A percentile compares a stretch with the other conserved stretches of the same genome.
These are phyloP conservation scores for Mesitornis unicolor DNA, from an alignment of 2,113 vertebrate genomes.

Conservation along the genomic window DNA sequence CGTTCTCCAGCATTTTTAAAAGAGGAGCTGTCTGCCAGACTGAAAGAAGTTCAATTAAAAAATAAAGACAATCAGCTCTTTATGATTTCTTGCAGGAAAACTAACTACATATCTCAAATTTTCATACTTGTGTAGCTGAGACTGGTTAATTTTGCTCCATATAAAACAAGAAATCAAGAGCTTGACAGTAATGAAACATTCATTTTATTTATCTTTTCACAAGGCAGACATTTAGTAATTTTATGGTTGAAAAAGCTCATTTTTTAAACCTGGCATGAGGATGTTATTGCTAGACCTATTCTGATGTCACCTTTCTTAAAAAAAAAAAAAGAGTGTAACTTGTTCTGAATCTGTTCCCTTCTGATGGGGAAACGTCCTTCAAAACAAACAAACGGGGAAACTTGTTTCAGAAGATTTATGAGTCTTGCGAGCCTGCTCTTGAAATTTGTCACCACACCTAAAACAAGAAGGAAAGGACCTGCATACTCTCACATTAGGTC, in stretches of 20 bases:
- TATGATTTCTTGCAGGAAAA: slow-evolving; percentile 56
- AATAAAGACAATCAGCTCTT: slow-evolving; percentile 49
- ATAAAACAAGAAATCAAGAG: slow-evolving; percentile 71
- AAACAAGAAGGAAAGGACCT: background rate
- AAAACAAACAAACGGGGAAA: slow-evolving; percentile 6
- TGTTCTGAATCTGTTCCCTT: slow-evolving; percentile 38
- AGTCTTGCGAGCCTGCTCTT: background rate
- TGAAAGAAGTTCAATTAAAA: slow-evolving; percentile 55
- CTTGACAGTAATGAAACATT: slow-evolving; percentile 75
- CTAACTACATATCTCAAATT: slow-evolving; percentile 69
- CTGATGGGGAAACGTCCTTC: background rate
- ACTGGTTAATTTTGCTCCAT: slow-evolving; percentile 65
- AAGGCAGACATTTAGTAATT: slow-evolving; percentile 79
- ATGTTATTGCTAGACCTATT: slow-evolving; percentile 63
- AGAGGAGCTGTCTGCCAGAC: slow-evolving; percentile 11
- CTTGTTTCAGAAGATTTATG: background rate
- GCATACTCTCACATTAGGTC: background rate
- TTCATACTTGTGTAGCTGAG: slow-evolving; percentile 66
- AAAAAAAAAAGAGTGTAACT: slow-evolving; percentile 45
- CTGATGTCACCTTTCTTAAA: slow-evolving; percentile 68
- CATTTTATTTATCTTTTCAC: slow-evolving; percentile 76
- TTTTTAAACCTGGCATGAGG: slow-evolving; percentile 67
- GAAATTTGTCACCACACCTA: background rate
- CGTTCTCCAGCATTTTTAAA: background rate
- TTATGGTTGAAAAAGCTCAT: slow-evolving; percentile 73